Conservation (phyloP, 2,113 vertebrate species). For the Gnathochromis pfefferi region DNA sequence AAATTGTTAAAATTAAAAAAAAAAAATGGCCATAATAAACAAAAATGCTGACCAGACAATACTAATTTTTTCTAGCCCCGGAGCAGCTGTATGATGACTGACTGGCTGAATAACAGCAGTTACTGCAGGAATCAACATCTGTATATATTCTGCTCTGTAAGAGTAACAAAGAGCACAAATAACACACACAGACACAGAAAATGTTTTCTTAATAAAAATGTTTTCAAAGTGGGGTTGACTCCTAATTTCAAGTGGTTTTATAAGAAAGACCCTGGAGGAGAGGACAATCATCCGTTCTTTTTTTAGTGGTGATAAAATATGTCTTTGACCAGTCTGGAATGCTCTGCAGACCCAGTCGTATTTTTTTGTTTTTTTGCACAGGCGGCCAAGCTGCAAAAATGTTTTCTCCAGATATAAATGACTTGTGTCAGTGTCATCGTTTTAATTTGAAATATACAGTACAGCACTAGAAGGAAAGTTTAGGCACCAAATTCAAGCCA, state of each 20-base stretch:
- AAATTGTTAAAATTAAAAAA: not conserved
- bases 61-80: accelerated
- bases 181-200: not conserved
- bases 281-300: not conserved
- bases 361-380: not conserved
- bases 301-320: not conserved
- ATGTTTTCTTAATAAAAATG: not conserved
- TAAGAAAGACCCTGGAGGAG: not conserved
- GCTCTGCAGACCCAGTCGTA: not conserved
- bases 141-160: not conserved
- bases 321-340: not conserved
- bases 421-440: not conserved
- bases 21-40: not conserved
- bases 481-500: not conserved
- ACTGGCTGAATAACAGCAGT: not conserved
- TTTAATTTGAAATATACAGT: not conserved
- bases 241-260: not conserved
- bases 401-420: not conserved
- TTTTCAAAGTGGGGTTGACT: not conserved
- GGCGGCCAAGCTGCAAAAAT: not conserved
- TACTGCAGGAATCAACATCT: not conserved
- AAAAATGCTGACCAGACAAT: accelerated
- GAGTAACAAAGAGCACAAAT: not conserved
- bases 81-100: not conserved
- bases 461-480: not conserved